Conservation (phyloP, 2,113 vertebrate genomes). For the Cavia porcellus region DNA sequence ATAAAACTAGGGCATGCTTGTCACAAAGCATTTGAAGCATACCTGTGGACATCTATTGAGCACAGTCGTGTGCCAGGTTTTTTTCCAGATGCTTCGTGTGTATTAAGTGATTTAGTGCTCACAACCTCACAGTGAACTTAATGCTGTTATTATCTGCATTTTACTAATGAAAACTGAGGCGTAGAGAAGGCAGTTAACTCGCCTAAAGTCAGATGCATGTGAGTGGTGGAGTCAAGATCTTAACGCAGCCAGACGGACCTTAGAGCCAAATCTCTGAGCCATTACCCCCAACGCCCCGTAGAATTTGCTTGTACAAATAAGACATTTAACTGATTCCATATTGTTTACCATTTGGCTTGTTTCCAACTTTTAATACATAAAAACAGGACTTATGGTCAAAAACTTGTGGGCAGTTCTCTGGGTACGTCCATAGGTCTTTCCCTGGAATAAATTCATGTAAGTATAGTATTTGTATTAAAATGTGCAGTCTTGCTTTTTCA, state of each 20-base stretch:
- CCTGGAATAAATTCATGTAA: slow-evolving; percentile 26
- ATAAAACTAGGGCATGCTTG: slow-evolving; percentile 1
- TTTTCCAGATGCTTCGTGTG: not conserved
- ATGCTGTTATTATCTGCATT: slow-evolving; percentile 30
- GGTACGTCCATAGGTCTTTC: not conserved
- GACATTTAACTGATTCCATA: not conserved
- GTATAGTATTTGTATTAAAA: slow-evolving; percentile 15
- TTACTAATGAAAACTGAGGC: slow-evolving; percentile 40
- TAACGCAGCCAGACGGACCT: not conserved
- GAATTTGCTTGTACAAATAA: slow-evolving; percentile 43
- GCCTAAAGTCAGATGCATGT: not conserved
- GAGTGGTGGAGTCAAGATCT: not conserved
- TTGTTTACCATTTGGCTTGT: slow-evolving; percentile 27
- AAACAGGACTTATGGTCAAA: not conserved
- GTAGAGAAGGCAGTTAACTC: not conserved
- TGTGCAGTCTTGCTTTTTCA: not conserved
- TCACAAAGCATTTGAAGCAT: not conserved
- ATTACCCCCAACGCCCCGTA: not conserved
- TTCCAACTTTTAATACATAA: slow-evolving; percentile 40
- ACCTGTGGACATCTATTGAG: not conserved
- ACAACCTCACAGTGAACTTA: not conserved
- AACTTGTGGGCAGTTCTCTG: not conserved
- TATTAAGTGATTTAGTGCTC: not conserved
- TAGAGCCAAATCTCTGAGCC: not conserved
- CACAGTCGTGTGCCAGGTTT: not conserved